Base-by-base conservation (phyloP, 2,888 invertebrate genomes). In the Watsonalla cultraria region DNA sequence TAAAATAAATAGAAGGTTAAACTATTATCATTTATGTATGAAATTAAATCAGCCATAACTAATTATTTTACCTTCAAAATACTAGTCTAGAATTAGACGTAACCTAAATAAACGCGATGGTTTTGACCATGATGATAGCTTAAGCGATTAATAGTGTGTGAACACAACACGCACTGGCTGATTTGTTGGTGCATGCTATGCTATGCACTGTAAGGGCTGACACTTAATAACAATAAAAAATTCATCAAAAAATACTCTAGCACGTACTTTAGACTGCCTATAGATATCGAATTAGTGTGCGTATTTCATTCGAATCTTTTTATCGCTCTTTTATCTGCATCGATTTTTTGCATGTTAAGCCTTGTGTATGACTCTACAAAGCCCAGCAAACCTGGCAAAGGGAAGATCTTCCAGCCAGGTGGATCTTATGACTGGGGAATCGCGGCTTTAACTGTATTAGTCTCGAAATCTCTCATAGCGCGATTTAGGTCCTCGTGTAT, bases 71-170 rank as follows among this genome's bases (percentile, higher is more conserved):
- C 24, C 24, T 24, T 9, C 46, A 5, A 24, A 24, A 47, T 9
- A 47, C 24, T 9, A 24, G 24, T 8, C 46, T 47, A 24, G 24
- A 47, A 24, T 47, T 8, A n/a, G 49, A 24, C 8, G 15, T 15
- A 39, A 39, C 49, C 49, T 37, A 39, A 13, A 53, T 45, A 54
- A 46, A 46, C 13, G 42, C 46, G 15, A 48, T 61, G 54, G 61
- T 58, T 66, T 62, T 67, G 70, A 67, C 69, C 71, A 64, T 71
- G 71, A 61, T 58, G 52, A 58, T 55, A 61, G 68, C 63, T 64
- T 66, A 59, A 59, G 53, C 64, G 61, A 57, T 56, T 58, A 62
- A 65, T 70, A 63, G 59, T 60, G 60, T 67, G 64, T 57, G 56
- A 64, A 62, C 60, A 59, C 57, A 57, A 48, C 56, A 57, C 59